Conservation (phyloP, 1,140 invertebrate genomes). For the Solen grandis region DNA sequence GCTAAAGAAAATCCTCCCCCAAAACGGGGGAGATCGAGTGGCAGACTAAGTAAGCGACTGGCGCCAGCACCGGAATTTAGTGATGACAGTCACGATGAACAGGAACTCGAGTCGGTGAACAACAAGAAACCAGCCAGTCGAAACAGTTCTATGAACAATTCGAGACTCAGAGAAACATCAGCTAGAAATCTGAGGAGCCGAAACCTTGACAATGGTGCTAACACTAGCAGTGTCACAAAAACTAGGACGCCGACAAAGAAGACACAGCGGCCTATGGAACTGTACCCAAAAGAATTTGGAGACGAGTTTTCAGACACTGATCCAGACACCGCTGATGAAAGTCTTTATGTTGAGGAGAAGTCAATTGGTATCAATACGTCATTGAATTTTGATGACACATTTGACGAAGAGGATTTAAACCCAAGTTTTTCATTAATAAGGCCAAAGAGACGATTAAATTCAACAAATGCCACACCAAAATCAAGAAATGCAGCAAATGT, state of each 20-base stretch:
- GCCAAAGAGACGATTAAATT: constrained; percentile 20
- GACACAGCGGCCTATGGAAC: constrained; percentile 27
- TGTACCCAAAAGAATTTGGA: too few relatives aligned
- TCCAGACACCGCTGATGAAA: constrained; percentile 67
- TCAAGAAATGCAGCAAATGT: constrained; percentile 22
- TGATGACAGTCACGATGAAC: constrained; percentile 62
- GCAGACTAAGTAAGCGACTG: constrained; percentile 34
- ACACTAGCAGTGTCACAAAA: constrained; percentile 50
- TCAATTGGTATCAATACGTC: constrained; percentile 71
- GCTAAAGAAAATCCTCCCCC: constrained; percentile 59
- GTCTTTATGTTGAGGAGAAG: constrained; percentile 72
- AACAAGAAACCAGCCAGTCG: constrained; percentile 21
- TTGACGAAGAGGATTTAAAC: constrained; percentile 45
- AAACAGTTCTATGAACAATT: constrained; percentile 36
- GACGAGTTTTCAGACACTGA: constrained; percentile 74
- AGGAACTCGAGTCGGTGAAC: constrained; percentile 19
- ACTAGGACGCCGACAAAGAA: constrained; percentile 22
- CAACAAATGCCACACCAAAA: constrained; percentile 14
- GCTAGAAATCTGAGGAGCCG: neutral
- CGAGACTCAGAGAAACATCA: neutral
- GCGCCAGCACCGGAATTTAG: constrained; percentile 36
- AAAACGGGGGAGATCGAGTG: constrained; percentile 44
- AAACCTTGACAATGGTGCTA: constrained; percentile 44
- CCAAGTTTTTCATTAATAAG: constrained; percentile 10
- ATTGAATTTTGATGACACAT: constrained; percentile 52